Evolutionary conservation across 2,113 vertebrate species (phyloP), one percentile per base, ranked within the genome.

Genomic region (Varanus komodoensis): DNA sequence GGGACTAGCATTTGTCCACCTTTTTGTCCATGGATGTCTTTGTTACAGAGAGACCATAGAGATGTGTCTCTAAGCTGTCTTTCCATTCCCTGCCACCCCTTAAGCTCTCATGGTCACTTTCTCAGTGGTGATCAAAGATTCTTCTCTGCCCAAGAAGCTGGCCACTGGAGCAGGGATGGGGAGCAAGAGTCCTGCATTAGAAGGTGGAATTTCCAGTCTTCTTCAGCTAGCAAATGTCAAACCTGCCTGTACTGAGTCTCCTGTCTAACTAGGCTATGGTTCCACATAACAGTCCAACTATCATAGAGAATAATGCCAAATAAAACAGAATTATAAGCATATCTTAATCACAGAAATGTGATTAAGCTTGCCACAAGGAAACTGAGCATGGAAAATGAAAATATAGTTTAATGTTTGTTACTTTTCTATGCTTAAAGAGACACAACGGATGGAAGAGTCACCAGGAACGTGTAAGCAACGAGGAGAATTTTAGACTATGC

Each of bases 391-490:
- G n/a, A n/a, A n/a, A 14, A 44, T 86, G 32, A 87, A 52, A 34
- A 32, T 54, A 4, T 50, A 78, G 48, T 57, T 81, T 50, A 84
- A 95, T 96, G 80, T 95, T 97, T 9, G 95, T 94, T 17, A 98
- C 97, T 15, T 97, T 96, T 34, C 93, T 97, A 17, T 97, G 96
- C 84, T 93, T 98, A 87, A 98, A 98, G 92, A 98, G 98, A 95
- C 98, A 97, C 91, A 97, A 91, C 34, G 98, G 95, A 0, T 64
- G 97, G 90, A 97, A 97, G 95, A 97, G 96, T 90, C 97, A 98
- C 32, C 97, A 98, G 95, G 97, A 96, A 1, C 96, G 96, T 54
- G 96, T 98, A 91, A 96, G 96, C 0, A 97, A 98, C 90, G 95
- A 96, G 71, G 98, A 96, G 89, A 97, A 94, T 4, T 96, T 52